Conservation (phyloP, 2,113 vertebrate genomes). For the Muntiacus muntjak region DNA sequence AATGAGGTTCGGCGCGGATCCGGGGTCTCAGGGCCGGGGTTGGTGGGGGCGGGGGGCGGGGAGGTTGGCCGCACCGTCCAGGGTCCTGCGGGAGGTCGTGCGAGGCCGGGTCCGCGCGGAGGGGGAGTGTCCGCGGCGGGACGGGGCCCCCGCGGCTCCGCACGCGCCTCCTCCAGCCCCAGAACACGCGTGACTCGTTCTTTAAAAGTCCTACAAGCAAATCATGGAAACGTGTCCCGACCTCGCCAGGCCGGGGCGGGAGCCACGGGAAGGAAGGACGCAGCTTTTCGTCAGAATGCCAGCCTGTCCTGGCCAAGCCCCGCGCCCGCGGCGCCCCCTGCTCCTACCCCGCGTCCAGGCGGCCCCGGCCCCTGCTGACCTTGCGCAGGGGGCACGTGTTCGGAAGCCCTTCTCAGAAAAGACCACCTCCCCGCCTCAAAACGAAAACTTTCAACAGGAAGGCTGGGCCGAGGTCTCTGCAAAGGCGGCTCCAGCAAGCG, state of each 20-base stretch:
- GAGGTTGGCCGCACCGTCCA: not conserved
- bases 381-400: not conserved
- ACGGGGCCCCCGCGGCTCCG: not conserved
- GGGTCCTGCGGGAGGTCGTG: too few relatives aligned
- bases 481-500: not conserved
- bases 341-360: too few relatives aligned
- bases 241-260: not conserved
- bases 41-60: not conserved
- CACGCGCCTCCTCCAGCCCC: not conserved
- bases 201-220: not conserved
- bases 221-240: not conserved
- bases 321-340: not conserved
- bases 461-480: not conserved
- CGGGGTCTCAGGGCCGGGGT: not conserved
- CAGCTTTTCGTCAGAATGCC: conserved; percentile 26
- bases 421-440: not conserved
- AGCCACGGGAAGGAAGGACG: rapidly evolving
- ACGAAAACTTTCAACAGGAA: not conserved
- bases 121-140: not conserved
- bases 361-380: not conserved
- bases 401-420: not conserved
- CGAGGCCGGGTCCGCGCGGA: not conserved
- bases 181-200: not conserved
- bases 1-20: not conserved
- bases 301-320: conserved; percentile 16